phyloP scores from a whole-genome alignment of 2,888 invertebrate genomes.

The Ptychoptera albimana region DNA sequence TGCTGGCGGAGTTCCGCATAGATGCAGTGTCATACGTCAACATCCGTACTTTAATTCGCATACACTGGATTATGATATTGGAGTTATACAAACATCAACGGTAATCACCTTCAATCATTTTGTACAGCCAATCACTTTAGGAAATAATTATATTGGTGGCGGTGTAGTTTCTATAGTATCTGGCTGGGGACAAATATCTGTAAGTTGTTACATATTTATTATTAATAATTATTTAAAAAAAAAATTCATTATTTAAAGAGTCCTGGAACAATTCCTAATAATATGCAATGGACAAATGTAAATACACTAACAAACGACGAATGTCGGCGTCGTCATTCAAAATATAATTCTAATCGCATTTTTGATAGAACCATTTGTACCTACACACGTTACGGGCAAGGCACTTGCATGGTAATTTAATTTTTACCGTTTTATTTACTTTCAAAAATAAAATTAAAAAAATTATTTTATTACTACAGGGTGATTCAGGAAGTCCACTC shows the following conservation, averaged over 20 bases:
- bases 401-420: slow-evolving; percentile 22
- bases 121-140: slow-evolving; percentile 4
- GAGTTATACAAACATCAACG: slow-evolving; percentile 3
- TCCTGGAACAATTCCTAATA: slow-evolving; percentile 6
- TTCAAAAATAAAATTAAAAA: too few relatives aligned
- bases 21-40: slow-evolving; percentile 3
- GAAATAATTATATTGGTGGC: background rate
- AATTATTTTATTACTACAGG: too few relatives aligned
- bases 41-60: slow-evolving; percentile 6
- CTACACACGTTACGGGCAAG: slow-evolving; percentile 8
- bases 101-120: background rate
- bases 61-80: slow-evolving; percentile 6
- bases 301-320: slow-evolving; percentile 8
- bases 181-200: slow-evolving; percentile 8
- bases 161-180: slow-evolving; percentile 1
- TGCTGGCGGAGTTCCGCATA: slow-evolving; percentile 3
- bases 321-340: slow-evolving; percentile 3
- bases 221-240: too few relatives aligned
- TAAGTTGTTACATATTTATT: too few relatives aligned
- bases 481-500: slow-evolving; percentile 26
- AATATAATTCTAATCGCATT: slow-evolving; percentile 9
- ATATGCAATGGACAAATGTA: slow-evolving; percentile 2
- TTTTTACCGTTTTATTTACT: too few relatives aligned
- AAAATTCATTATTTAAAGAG: background rate
- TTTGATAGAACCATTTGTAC: slow-evolving; percentile 28